These are phyloP conservation scores for Gorsachius magnificus DNA, from an alignment of 2,797 vertebrate species.

Conservation along the genomic window DNA sequence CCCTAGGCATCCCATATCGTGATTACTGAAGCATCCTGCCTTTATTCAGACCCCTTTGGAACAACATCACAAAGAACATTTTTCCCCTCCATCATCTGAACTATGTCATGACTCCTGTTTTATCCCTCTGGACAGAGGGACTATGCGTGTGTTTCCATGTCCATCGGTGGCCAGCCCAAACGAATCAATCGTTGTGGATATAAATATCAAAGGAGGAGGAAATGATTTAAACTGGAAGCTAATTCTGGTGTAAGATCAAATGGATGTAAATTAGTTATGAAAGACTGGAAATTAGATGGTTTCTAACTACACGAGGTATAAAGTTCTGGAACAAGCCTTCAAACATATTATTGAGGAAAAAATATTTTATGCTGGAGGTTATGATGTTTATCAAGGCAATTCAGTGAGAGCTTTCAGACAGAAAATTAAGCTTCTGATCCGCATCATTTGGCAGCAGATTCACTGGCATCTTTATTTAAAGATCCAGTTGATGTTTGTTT, in stretches of 20 bases:
- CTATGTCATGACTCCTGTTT: not conserved
- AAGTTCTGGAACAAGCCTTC: not conserved
- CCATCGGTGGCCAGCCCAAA: not conserved
- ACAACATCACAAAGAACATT: fast-evolving
- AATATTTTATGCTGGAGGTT: not conserved
- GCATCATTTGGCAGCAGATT: not conserved
- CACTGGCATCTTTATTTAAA: not conserved
- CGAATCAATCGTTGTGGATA: not conserved
- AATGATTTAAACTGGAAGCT: not conserved
- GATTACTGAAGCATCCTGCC: not conserved
- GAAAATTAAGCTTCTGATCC: not conserved
- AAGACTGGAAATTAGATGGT: not conserved
- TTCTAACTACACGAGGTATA: not conserved
- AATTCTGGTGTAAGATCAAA: not conserved
- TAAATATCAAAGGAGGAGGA: not conserved
- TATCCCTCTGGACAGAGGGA: not conserved
- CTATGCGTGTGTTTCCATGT: fast-evolving
- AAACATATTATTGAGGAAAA: not conserved
- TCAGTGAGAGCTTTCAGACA: not conserved
- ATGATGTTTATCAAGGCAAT: not conserved
- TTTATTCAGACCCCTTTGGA: not conserved
- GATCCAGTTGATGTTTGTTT: not conserved
- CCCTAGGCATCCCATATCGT: not conserved
- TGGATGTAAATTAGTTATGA: not conserved
- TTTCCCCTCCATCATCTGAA: not conserved